These are phyloP conservation scores for Hyposoter didymator DNA, from an alignment of 2,888 invertebrate species.

Conservation along the genomic window DNA sequence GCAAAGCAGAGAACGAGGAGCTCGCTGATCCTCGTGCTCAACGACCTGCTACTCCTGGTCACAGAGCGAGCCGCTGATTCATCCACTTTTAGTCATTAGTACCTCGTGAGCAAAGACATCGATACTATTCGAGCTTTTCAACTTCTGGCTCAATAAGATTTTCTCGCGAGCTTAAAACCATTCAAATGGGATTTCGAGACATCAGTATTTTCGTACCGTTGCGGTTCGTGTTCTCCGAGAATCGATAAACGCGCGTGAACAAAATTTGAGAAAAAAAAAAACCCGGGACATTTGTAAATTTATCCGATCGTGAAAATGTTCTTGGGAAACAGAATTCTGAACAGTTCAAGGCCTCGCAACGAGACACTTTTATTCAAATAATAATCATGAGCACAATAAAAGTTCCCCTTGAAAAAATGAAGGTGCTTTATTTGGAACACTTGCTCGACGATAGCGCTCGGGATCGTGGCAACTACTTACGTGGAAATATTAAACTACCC, in stretches of 20 bases:
- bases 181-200: background rate
- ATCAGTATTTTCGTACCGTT: background rate
- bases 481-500: slow-evolving; percentile 10
- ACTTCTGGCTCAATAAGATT: background rate
- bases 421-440: background rate
- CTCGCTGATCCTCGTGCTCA: background rate
- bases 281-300: background rate
- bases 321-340: background rate
- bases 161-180: background rate
- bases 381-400: background rate
- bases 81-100: background rate
- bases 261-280: background rate
- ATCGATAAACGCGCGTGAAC: background rate
- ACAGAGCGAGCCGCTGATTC: background rate
- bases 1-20: background rate
- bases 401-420: background rate
- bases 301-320: background rate
- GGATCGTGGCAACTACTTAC: background rate
- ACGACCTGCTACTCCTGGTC: background rate
- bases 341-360: background rate
- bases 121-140: background rate
- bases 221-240: background rate
- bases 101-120: background rate
- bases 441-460: background rate
- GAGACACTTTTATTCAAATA: background rate